These are phyloP conservation scores for Andrena chrysosceles DNA, from an alignment of 2,888 invertebrate genomes.

Conservation along the genomic window DNA sequence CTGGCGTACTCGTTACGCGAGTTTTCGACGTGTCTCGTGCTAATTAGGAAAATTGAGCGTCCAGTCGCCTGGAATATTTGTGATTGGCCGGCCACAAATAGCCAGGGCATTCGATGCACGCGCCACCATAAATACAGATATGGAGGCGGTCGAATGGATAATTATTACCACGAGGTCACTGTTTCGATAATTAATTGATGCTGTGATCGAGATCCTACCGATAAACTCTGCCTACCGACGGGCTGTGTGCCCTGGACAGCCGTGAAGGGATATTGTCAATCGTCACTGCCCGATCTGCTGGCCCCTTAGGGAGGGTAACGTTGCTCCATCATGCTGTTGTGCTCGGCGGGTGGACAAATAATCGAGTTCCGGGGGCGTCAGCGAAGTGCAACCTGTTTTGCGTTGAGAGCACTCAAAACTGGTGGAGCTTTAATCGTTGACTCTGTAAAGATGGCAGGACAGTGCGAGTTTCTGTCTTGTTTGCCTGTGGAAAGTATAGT, in stretches of 20 bases:
- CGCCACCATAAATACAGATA: slow-evolving; percentile 65
- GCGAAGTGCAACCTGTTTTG: too few relatives aligned
- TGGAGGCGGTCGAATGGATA: slow-evolving; percentile 70
- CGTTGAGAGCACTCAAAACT: background rate
- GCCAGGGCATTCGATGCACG: slow-evolving; percentile 55
- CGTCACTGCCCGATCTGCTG: slow-evolving; percentile 24
- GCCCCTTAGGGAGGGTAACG: slow-evolving; percentile 16
- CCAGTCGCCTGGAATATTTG: slow-evolving; percentile 53
- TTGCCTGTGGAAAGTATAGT: too few relatives aligned
- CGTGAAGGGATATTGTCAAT: slow-evolving; percentile 45
- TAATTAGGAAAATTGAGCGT: slow-evolving; percentile 71
- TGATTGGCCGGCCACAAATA: slow-evolving; percentile 61
- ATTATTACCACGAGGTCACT: slow-evolving; percentile 74
- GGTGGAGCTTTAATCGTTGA: background rate
- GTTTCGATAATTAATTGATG: slow-evolving; percentile 77
- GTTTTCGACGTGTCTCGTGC: slow-evolving; percentile 52
- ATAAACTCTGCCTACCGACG: slow-evolving; percentile 29
- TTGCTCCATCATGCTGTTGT: background rate
- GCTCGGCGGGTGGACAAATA: slow-evolving; percentile 1
- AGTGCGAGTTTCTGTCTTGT: too few relatives aligned
- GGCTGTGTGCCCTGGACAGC: background rate
- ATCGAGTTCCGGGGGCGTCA: background rate
- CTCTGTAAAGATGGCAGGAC: too few relatives aligned
- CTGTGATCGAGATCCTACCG: slow-evolving; percentile 48
- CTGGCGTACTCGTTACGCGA: slow-evolving; percentile 27